Percentiles rank a stretch among this genome's conserved stretches.
phyloP scores from a whole-genome alignment of 2,113 vertebrate species.

The Osmerus eperlanus region DNA sequence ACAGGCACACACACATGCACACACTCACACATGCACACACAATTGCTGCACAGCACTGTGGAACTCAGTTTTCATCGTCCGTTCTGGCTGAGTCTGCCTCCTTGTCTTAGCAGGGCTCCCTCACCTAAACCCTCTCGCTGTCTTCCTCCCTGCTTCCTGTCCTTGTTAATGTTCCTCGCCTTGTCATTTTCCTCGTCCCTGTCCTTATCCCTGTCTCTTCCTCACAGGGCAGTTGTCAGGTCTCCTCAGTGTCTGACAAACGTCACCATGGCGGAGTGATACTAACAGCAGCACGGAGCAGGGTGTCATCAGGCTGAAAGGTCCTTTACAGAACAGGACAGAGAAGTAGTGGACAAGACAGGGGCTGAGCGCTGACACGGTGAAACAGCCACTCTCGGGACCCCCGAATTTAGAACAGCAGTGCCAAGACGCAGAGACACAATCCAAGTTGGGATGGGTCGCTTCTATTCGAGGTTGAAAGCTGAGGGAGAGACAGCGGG shows the following conservation, averaged over 20 bases:
- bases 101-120: too few relatives aligned
- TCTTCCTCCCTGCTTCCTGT: too few relatives aligned
- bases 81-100: too few relatives aligned
- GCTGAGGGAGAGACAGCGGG: too few relatives aligned
- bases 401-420: too few relatives aligned
- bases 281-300: constrained; percentile 22
- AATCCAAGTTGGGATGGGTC: too few relatives aligned
- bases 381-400: neutral
- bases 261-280: constrained; percentile 23
- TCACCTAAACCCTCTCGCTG: too few relatives aligned
- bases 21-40: neutral
- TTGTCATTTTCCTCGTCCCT: neutral
- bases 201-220: neutral
- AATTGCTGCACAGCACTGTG: neutral
- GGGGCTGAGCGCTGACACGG: constrained; percentile 18
- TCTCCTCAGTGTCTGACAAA: constrained; percentile 30
- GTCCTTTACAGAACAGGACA: neutral
- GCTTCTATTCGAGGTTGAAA: too few relatives aligned
- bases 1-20: neutral
- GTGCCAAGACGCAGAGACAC: too few relatives aligned
- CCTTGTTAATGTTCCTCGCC: neutral
- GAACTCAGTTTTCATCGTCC: neutral
- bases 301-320: neutral
- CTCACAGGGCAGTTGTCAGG: constrained; percentile 1
- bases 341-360: too few relatives aligned